Conservation (phyloP, 1,140 invertebrate species). For the Asobara japonica region DNA sequence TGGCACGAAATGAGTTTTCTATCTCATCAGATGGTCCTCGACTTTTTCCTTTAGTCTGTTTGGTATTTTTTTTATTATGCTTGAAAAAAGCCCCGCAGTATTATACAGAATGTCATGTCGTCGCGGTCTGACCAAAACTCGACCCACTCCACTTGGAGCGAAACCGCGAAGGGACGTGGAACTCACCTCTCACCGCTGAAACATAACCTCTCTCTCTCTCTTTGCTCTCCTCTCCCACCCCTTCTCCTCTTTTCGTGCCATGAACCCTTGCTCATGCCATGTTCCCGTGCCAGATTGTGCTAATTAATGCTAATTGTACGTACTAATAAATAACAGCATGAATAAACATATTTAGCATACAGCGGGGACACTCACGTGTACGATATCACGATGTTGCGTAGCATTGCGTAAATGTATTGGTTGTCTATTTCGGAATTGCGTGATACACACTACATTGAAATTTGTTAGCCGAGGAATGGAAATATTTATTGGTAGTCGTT, state of each 20-base stretch:
- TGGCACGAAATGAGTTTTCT: too few relatives aligned
- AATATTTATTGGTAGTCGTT: slow-evolving; percentile 55
- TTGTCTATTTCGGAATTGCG: background rate
- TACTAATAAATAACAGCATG: slow-evolving; percentile 60
- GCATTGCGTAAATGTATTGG: background rate
- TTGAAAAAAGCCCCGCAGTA: background rate
- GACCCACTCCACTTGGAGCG: slow-evolving; percentile 21
- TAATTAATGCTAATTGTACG: slow-evolving; percentile 63
- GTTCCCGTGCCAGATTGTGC: slow-evolving; percentile 51
- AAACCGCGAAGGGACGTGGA: slow-evolving; percentile 14
- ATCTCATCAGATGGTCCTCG: too few relatives aligned
- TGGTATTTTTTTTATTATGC: background rate
- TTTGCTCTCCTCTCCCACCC: background rate
- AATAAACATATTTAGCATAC: slow-evolving; percentile 54
- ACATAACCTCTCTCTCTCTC: slow-evolving; percentile 32
- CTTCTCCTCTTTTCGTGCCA: background rate
- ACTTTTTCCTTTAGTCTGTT: background rate
- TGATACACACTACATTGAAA: background rate
- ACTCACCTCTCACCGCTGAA: slow-evolving; percentile 41
- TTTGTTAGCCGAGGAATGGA: slow-evolving; percentile 30
- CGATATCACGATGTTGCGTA: background rate
- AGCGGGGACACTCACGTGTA: slow-evolving; percentile 10
- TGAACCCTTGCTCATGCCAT: slow-evolving; percentile 10
- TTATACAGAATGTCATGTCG: background rate
- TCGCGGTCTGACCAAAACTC: slow-evolving; percentile 17